phyloP scores from a whole-genome alignment of 2,888 invertebrate species.

The Liodrosophila aerea region DNA sequence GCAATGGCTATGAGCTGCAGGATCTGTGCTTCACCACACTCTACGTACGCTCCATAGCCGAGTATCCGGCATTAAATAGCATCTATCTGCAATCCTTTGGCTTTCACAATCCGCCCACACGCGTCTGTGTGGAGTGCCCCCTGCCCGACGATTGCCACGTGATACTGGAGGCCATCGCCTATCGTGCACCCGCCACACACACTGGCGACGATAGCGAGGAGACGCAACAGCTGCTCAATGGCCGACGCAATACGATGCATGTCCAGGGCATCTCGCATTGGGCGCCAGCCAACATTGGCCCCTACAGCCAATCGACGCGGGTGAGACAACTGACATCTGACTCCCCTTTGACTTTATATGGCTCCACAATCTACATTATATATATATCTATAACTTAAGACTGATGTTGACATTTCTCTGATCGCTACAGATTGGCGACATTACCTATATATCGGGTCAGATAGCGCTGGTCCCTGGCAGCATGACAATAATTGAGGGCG shows the following conservation, averaged over 20 bases:
- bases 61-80: conserved; percentile 90
- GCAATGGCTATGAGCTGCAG: conserved; percentile 82
- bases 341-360: no score
- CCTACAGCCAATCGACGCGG: conserved; percentile 95
- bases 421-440: conserved; percentile 87
- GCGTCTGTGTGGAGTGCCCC: conserved; percentile 93
- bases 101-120: conserved; percentile 91
- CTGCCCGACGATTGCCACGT: conserved; percentile 88
- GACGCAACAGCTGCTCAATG: conserved; percentile 53
- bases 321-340: conserved; percentile 84
- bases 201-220: conserved; percentile 55
- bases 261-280: conserved; percentile 98
- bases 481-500: conserved; percentile 89
- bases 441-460: conserved; percentile 94
- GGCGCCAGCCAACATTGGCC: conserved; percentile 99
- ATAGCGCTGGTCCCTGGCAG: conserved; percentile 94
- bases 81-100: conserved; percentile 89
- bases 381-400: no score
- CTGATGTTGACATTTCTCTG: not conserved
- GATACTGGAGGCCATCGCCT: conserved; percentile 89
- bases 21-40: conserved; percentile 92
- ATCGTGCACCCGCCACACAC: conserved; percentile 79
- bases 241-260: conserved; percentile 91
- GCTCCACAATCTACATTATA: no score
- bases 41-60: conserved; percentile 91